A percentile compares a stretch with the other conserved stretches of the same genome.
Conservation (phyloP, 2,888 invertebrate species). For the Eremobia ochroleuca region DNA sequence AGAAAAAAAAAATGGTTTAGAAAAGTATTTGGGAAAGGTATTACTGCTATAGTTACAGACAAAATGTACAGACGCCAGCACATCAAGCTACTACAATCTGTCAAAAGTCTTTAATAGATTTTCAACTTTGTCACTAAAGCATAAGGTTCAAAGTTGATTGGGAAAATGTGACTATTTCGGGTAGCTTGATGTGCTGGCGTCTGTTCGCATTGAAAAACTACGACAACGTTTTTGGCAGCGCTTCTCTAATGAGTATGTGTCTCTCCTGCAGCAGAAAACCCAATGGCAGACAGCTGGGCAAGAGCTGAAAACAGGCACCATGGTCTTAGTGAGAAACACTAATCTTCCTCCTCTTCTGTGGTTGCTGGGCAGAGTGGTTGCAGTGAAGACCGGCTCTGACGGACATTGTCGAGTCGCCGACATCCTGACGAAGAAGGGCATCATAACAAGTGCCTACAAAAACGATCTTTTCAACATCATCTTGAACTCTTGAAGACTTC, state of each 20-base stretch:
- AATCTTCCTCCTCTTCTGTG: constrained; percentile 10
- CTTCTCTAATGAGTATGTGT: constrained; percentile 4
- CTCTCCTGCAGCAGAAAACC: constrained; percentile 12
- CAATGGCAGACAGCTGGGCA: neutral
- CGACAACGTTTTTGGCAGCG: constrained; percentile 3
- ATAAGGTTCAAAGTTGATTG: too few species aligned
- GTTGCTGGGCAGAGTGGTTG: constrained; percentile 11
- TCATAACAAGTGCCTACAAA: neutral
- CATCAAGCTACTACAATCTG: too few species aligned
- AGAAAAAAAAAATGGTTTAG: too few species aligned
- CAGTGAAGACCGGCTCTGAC: constrained; percentile 9
- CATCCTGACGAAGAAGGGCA: neutral
- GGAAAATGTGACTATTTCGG: too few species aligned
- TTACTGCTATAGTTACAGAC: too few species aligned
- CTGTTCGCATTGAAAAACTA: neutral
- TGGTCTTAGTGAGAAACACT: too few species aligned
- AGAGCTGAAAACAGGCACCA: too few species aligned
- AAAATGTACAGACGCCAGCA: too few species aligned
- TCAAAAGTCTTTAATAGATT: too few species aligned
- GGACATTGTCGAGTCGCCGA: neutral
- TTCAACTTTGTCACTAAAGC: too few species aligned
- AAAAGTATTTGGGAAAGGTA: too few species aligned
- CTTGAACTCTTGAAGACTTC: constrained; percentile 4
- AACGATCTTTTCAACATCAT: constrained; percentile 8
- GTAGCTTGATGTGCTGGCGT: too few species aligned